These are phyloP conservation scores for Mus minutoides DNA, from an alignment of 2,797 vertebrate species.

Conservation along the genomic window DNA sequence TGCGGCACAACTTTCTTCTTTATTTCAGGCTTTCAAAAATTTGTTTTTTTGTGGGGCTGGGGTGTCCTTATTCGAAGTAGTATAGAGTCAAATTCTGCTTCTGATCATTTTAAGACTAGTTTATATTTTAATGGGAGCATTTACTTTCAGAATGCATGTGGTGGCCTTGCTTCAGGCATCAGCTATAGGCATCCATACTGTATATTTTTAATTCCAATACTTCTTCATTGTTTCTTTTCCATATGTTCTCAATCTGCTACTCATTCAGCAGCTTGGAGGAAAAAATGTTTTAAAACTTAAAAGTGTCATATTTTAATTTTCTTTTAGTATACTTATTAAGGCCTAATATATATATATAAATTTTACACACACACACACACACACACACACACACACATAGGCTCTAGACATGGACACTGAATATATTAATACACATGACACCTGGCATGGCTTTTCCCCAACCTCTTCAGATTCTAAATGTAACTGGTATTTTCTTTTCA, in stretches of 20 bases:
- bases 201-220: neutral
- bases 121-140: neutral
- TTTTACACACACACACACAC: too few relatives aligned
- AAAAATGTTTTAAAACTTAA: neutral
- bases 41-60: neutral
- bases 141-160: neutral
- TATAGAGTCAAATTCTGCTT: neutral
- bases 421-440: neutral
- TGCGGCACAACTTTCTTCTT: neutral
- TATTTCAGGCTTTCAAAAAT: neutral
- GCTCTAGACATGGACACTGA: neutral
- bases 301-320: neutral
- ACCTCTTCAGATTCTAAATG: neutral
- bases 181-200: too few relatives aligned
- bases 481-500: neutral
- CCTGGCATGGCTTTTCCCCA: neutral
- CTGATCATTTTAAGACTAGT: neutral
- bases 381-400: too few relatives aligned
- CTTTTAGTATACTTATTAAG: neutral
- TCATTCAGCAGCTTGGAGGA: neutral
- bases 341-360: too few relatives aligned
- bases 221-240: neutral
- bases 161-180: neutral
- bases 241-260: neutral
- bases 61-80: neutral